A percentile compares a stretch with the other conserved stretches of the same genome.
Evolutionary conservation across 2,113 vertebrate species (phyloP).

Genomic region (Strix aluco): DNA sequence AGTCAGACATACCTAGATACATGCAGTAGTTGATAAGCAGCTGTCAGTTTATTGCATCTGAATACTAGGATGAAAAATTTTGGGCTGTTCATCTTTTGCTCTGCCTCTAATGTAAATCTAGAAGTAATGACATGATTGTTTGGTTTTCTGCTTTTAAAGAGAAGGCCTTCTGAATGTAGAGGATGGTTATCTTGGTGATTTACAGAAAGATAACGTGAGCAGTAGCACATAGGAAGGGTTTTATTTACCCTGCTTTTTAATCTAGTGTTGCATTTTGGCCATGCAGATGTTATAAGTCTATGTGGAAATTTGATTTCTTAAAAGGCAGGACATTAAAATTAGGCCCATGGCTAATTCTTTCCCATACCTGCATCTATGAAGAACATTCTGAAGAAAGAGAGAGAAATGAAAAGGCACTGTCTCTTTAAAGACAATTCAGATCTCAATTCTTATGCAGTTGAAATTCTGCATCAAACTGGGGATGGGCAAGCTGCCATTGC

Average conservation of each 20-base stretch:
- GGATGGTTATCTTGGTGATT: background rate
- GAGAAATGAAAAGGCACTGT: background rate
- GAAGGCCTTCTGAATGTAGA: background rate
- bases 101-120: background rate
- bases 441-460: background rate
- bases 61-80: background rate
- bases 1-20: background rate
- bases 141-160: background rate
- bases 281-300: background rate
- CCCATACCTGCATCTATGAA: background rate
- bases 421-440: background rate
- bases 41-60: background rate
- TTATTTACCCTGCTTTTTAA: background rate
- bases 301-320: background rate
- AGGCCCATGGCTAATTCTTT: background rate
- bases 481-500: background rate
- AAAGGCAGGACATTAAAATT: background rate
- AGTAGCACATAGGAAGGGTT: background rate
- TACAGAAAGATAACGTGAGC: background rate
- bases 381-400: background rate
- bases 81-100: background rate
- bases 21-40: background rate
- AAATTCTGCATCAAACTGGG: background rate
- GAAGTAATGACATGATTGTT: background rate
- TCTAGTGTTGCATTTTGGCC: background rate